Base-by-base conservation (phyloP, 2,888 invertebrate species). In the Pyrrhosoma nymphula region DNA sequence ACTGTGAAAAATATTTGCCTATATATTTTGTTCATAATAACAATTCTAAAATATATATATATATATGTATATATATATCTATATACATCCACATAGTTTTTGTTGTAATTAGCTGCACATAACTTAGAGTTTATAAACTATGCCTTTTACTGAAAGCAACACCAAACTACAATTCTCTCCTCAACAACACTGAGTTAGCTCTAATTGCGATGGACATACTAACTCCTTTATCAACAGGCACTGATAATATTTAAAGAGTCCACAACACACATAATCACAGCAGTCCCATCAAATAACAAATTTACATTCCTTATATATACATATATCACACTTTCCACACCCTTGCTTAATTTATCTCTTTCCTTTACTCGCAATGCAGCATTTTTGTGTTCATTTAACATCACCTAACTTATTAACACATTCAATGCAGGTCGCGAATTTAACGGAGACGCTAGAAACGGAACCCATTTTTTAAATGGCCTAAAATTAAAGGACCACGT, bases 181-280 rank as follows among this genome's bases (percentile, higher is more conserved):
- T 82, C 82, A 35, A 47, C n/a, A 93, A 93, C 75, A 93, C 69
- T 47, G 93, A 93, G 93, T 93, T 93, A 93, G 93, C 93, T 93
- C 93, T 93, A 93, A n/a, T 75, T 93, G 69, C n/a, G 69, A 93
- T 93, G 93, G 93, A 93, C 93, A 69, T 69, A 75, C 93, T 93
- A 93, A 93, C 93, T 93, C 93, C 69, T 82, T 82, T 93, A 69
- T 93, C 56, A 39, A 93, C 69, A 93, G 93, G 93, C 93, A 93
- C 93, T 93, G 93, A 93, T 55, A 93, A 47, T 93, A n/a, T n/a
- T n/a, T 91, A 47, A 69, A 93, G 26, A 91, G 69, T 69, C 69
- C 39, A 93, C 39, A 47, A 69, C 69, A 75, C 69, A 69, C 91
- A 69, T 91, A 93, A 93, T 93, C 93, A 93, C 93, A 93, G 93